Evolutionary conservation across 2,797 vertebrate species (phyloP).

Genomic region (Lates japonicus): DNA sequence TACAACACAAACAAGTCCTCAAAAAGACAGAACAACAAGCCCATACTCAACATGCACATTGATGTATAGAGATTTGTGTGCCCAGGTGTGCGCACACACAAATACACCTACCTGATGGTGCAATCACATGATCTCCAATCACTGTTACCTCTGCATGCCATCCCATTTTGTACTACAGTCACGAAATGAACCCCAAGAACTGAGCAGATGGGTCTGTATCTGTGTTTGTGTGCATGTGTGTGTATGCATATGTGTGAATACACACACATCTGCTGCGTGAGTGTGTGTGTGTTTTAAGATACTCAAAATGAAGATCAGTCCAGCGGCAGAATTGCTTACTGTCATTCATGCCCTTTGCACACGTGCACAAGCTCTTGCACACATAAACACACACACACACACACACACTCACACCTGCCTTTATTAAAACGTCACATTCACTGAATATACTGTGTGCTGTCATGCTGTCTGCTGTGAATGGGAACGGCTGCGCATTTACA

Average conservation of each 20-base stretch:
- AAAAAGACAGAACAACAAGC: constrained; percentile 3
- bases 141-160: constrained; percentile 60
- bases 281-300: constrained; percentile 53
- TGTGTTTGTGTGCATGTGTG: constrained; percentile 23
- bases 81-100: neutral
- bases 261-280: constrained; percentile 7
- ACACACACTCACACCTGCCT: constrained; percentile 63
- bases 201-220: constrained; percentile 69
- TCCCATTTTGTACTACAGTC: constrained; percentile 68
- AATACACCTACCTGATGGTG: constrained; percentile 64
- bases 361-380: constrained; percentile 25
- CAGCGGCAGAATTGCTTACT: constrained; percentile 76
- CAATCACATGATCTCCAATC: constrained; percentile 72
- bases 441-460: constrained; percentile 79
- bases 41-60: neutral
- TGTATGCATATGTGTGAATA: constrained; percentile 19
- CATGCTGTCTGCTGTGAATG: constrained; percentile 80
- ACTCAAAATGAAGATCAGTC: constrained; percentile 77
- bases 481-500: constrained; percentile 80
- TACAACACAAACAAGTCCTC: neutral
- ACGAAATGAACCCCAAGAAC: constrained; percentile 68
- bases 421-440: constrained; percentile 84
- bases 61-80: neutral
- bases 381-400: constrained; percentile 17
- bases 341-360: constrained; percentile 73